Evolutionary conservation across 2,888 invertebrate genomes (phyloP).

Genomic region (Meteorus cinctellus): DNA sequence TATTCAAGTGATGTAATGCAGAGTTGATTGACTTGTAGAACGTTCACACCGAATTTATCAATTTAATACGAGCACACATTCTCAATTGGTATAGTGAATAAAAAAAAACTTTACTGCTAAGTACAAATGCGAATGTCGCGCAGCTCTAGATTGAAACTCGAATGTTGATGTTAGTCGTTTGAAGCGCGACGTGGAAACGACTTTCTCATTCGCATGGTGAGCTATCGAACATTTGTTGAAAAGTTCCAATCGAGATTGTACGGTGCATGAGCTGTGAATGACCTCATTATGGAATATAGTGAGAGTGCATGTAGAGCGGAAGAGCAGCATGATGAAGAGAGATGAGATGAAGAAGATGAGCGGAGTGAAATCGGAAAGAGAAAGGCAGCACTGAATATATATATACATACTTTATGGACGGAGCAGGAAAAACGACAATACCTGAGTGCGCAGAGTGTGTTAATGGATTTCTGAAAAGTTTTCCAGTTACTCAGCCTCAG

Average conservation of each 20-base stretch:
- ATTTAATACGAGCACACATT: no score
- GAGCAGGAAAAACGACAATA: constrained; percentile 28
- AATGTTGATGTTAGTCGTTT: no score
- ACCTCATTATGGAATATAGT: not conserved
- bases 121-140: not conserved
- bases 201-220: not conserved
- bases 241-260: not conserved
- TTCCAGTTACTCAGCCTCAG: constrained; percentile 57
- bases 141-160: not conserved
- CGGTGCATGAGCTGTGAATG: not conserved
- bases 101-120: not conserved
- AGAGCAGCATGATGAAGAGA: not conserved
- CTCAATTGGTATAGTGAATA: not conserved
- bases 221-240: not conserved
- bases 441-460: constrained; percentile 48
- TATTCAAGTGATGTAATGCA: no score
- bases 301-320: not conserved
- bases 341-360: not conserved
- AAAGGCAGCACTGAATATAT: not conserved
- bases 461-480: constrained; percentile 68
- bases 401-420: not conserved
- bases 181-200: not conserved
- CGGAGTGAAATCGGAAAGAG: not conserved
- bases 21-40: no score
- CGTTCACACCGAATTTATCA: no score